Base-by-base conservation (phyloP, 2,113 vertebrate species). In the Platysteira castanea region DNA sequence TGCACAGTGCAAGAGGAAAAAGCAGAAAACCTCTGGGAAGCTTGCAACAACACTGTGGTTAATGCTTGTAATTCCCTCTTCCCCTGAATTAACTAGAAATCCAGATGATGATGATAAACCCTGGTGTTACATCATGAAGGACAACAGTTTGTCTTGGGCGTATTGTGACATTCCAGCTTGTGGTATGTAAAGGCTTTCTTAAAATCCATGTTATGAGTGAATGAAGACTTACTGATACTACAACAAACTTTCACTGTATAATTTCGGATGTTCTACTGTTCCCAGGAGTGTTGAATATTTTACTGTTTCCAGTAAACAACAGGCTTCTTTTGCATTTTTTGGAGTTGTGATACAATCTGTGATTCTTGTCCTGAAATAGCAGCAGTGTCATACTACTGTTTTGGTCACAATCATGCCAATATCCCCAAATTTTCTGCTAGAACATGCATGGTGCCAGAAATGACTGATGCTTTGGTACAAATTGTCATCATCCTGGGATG, bases 51-150 rank as follows among this genome's bases (percentile, higher is more conserved):
- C 19, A 8, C 17, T 56, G 47, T 81, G 22, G 21, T 61, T 90
- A 87, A 93, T 57, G 56, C 18, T 68, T 90, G 26, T 68, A 63
- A 93, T 92, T 84, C 67, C 35, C 42, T 94, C 20, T 89, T 74
- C 46, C 39, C 14, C 28, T 77, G 68, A 89, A 92, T 60, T 64
- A 27, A 69, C 49, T 97, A 99, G 99, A 97, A 99, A 99, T 96
- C 99, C 99, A 15, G 99, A 99, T 84, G 84, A 96, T 20, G 99
- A 99, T 84, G 97, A 98, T 78, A 98, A 83, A 84, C 99, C 99
- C 1, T 99, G 99, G 99, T 99, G 99, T 95, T 99, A 99, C 92
- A 98, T 98, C 37, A 92, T 98, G 93, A 98, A 97, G 92, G 96
- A 98, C 49, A 93, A 94, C 30, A 95, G 91, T 30, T 97, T 99